Evolutionary conservation across 2,797 vertebrate genomes (phyloP), one percentile per base, ranked within the genome.

Genomic region (Sebastes miniatus): DNA sequence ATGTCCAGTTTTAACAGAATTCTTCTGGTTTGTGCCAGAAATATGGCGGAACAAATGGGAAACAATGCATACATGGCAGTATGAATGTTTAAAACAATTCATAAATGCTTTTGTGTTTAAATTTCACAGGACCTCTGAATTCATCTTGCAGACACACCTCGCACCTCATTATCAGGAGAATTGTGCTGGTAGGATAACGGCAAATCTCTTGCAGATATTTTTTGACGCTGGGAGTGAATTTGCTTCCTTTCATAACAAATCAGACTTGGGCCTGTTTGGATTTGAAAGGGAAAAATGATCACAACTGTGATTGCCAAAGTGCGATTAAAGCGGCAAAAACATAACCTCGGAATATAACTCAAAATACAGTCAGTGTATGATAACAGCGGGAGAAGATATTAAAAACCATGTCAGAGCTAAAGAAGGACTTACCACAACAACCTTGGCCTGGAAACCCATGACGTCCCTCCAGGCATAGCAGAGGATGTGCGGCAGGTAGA

Each of bases 381-480:
- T 69, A 83, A 71, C 83, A 89, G 75, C 67, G 24, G 29, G 80
- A 59, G 61, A 29, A 83, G 54, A 84, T 76, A 87, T 68, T 84
- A 75, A 82, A 77, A 80, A 61, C 34, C 31, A 14, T 67, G 64
- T 67, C 50, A 70, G 74, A 73, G 80, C 57, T 63, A 80, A 81
- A 76, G 87, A 73, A 5, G 6, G 78, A 93, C 98, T 98, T 88
- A 99, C 99, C 83, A 94, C 96, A 4, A 93, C 95, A 34, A 99
- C 91, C 95, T 99, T 99, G 87, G 95, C 84, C 3, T 90, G 74
- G 85, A 97, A 98, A 90, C 94, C 91, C 91, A 99, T 93, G 5
- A 98, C 95, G 65, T 99, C 97, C 79, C 97, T 97, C 99, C 99
- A 99, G 32, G 98, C 96, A 9, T 97, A 97, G 68, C 97, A 98